These are phyloP conservation scores for Nephrotoma flavescens DNA, from an alignment of 2,888 invertebrate genomes.

Conservation along the genomic window DNA sequence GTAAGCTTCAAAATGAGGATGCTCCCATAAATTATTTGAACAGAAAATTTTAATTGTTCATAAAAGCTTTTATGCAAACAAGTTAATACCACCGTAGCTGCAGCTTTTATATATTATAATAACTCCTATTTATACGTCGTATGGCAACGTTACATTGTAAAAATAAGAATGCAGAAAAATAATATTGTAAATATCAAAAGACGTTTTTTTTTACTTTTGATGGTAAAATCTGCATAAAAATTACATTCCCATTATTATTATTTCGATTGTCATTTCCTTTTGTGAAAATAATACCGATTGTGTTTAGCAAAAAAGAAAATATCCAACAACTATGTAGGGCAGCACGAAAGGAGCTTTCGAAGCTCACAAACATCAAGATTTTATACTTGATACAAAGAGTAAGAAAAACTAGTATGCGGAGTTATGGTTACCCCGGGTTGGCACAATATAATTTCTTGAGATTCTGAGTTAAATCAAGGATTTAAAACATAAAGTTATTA, in stretches of 20 bases:
- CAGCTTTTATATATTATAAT: no score
- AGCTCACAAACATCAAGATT: background rate
- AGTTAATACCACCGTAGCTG: no score
- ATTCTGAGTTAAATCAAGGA: background rate
- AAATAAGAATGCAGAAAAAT: no score
- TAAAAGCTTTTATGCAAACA: no score
- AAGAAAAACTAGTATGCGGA: background rate
- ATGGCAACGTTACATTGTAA: no score
- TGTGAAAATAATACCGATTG: background rate
- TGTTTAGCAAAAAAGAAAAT: background rate
- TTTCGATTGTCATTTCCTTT: background rate
- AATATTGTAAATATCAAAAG: no score
- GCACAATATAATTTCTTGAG: background rate
- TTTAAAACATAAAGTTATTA: background rate
- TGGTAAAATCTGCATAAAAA: background rate
- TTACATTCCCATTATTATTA: background rate
- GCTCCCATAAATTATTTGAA: no score
- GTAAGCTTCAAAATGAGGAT: no score
- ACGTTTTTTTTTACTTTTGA: background rate
- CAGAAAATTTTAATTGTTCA: no score
- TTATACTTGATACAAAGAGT: background rate
- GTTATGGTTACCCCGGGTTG: background rate
- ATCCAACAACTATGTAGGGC: no score
- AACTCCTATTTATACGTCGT: no score
- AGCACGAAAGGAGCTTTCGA: background rate